Percentiles rank a stretch among this genome's conserved stretches.
These are phyloP conservation scores for Astatotilapia flaviijosephi DNA, from an alignment of 2,113 vertebrate species.

Conservation along the genomic window DNA sequence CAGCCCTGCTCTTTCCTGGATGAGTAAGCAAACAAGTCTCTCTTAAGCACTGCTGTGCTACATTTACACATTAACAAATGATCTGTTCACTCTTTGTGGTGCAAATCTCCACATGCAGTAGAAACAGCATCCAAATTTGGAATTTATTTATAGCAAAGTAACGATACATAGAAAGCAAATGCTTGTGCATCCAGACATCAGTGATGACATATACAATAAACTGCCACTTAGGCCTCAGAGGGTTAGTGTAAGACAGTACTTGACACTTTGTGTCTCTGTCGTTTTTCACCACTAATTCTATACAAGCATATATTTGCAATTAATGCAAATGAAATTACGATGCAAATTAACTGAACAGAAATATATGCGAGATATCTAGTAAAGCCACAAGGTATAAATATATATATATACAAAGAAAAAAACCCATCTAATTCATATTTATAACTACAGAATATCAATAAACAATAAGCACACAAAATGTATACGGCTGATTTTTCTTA, in stretches of 20 bases:
- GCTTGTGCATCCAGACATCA: not conserved
- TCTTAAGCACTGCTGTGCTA: not conserved
- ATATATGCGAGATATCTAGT: rapidly evolving
- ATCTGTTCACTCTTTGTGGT: not conserved
- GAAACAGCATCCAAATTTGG: not conserved
- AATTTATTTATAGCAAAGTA: not conserved
- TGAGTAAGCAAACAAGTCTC: conserved; percentile 59
- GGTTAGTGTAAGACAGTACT: not conserved
- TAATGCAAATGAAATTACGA: not conserved
- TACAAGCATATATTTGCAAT: not conserved
- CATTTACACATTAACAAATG: conserved; percentile 12
- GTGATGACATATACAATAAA: not conserved
- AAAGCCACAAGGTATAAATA: not conserved
- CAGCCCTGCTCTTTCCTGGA: conserved; percentile 79
- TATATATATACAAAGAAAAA: not conserved
- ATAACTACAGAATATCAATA: not conserved
- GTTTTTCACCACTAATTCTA: not conserved
- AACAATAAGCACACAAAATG: not conserved
- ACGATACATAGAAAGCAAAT: not conserved
- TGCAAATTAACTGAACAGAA: not conserved
- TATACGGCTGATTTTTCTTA: not conserved
- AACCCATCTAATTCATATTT: rapidly evolving
- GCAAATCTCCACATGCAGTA: not conserved
- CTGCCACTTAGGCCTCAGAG: not conserved
- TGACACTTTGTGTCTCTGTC: not conserved